phyloP scores from a whole-genome alignment of 2,888 invertebrate genomes.

The Galerucella pusilla region DNA sequence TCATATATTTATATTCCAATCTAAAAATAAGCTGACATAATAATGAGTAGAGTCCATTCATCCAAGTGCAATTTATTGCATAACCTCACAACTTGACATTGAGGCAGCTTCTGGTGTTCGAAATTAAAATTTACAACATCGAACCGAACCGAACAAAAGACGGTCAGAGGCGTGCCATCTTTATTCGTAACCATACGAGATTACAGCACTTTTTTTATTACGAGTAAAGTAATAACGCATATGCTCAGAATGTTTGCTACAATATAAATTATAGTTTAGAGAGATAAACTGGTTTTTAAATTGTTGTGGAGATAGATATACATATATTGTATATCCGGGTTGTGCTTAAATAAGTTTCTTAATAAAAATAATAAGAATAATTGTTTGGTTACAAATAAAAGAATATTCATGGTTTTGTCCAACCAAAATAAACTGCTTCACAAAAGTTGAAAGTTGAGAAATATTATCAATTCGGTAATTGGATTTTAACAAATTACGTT shows the following conservation, averaged over 20 bases:
- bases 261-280: slow-evolving; percentile 8
- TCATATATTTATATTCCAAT: slow-evolving; percentile 34
- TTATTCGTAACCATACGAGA: neutral
- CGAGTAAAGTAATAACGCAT: neutral
- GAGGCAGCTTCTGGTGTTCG: slow-evolving; percentile 35
- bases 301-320: neutral
- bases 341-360: too few relatives aligned
- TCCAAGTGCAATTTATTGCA: slow-evolving; percentile 36
- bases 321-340: neutral
- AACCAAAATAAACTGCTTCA: too few relatives aligned
- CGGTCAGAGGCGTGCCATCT: slow-evolving; percentile 25
- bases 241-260: neutral
- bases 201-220: neutral
- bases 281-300: neutral
- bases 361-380: too few relatives aligned
- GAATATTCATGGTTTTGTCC: too few relatives aligned
- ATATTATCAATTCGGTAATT: too few relatives aligned
- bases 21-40: slow-evolving; percentile 38
- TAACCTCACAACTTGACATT: slow-evolving; percentile 37
- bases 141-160: slow-evolving; percentile 29
- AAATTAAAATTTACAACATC: slow-evolving; percentile 36
- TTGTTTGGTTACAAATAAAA: too few relatives aligned
- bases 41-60: slow-evolving; percentile 35
- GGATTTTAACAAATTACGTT: too few relatives aligned
- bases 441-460: too few relatives aligned